Percentiles rank a stretch among this genome's conserved stretches.
Evolutionary conservation across 2,113 vertebrate species (phyloP).

Genomic region (Baryphthengus martii): DNA sequence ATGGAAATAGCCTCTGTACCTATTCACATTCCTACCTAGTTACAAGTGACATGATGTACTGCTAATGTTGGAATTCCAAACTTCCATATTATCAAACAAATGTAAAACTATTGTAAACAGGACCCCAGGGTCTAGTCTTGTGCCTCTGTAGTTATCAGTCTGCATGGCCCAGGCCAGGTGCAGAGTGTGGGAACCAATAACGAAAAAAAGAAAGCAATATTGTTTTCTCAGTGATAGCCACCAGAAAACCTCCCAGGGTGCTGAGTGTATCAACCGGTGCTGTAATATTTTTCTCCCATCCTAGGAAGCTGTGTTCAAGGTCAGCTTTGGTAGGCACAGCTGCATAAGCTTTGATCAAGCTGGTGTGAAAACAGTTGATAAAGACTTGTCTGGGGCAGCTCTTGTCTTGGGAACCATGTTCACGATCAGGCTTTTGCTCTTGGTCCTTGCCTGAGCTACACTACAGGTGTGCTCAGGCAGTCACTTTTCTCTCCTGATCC

Average conservation of each 20-base stretch:
- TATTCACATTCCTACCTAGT: neutral
- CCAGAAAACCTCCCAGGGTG: neutral
- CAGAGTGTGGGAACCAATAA: neutral
- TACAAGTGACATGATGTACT: neutral
- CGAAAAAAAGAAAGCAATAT: neutral
- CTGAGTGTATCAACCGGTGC: accelerated
- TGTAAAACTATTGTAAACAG: neutral
- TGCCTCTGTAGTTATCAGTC: accelerated
- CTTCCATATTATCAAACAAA: neutral
- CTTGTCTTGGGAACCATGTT: accelerated
- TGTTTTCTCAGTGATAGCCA: accelerated
- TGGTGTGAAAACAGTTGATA: neutral
- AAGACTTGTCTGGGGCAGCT: neutral
- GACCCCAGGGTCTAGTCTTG: neutral
- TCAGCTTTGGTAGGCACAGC: neutral
- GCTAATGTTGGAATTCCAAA: neutral
- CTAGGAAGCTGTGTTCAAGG: neutral
- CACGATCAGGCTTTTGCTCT: neutral
- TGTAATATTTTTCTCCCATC: neutral
- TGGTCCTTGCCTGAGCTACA: accelerated
- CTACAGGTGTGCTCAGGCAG: neutral
- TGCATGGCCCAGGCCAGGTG: neutral
- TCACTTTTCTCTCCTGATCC: neutral
- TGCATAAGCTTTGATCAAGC: neutral
- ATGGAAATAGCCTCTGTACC: neutral